Percentiles rank a stretch among this genome's conserved stretches.
These are phyloP conservation scores for Brevimyrus niger DNA, from an alignment of 2,113 vertebrate genomes.

Conservation along the genomic window DNA sequence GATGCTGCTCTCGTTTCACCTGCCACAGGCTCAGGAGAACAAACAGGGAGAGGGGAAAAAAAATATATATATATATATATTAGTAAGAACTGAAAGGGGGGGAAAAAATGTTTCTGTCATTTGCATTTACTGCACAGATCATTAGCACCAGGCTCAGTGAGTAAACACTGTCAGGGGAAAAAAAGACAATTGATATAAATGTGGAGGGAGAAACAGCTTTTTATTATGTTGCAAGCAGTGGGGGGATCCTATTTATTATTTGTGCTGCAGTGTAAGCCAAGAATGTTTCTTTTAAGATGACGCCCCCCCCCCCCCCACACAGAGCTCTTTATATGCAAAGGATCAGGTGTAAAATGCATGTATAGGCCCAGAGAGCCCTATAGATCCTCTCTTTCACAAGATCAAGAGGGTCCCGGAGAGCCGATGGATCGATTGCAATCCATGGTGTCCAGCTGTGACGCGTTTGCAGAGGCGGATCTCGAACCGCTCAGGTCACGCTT, in stretches of 20 bases:
- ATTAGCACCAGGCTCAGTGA: slow-evolving; percentile 21
- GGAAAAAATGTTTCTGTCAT: neutral
- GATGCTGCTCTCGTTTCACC: slow-evolving; percentile 6
- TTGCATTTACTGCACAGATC: slow-evolving; percentile 25
- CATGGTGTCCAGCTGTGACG: neutral
- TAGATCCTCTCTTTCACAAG: neutral
- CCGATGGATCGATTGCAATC: slow-evolving; percentile 27
- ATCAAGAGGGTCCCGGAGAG: slow-evolving; percentile 11
- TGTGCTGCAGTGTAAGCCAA: neutral
- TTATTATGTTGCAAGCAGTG: slow-evolving; percentile 17
- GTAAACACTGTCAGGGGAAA: slow-evolving; percentile 29
- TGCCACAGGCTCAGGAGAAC: neutral
- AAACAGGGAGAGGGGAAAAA: neutral
- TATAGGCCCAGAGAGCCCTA: neutral
- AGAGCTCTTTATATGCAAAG: neutral
- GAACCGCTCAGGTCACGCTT: neutral
- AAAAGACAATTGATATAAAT: slow-evolving; percentile 29
- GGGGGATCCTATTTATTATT: slow-evolving; percentile 29
- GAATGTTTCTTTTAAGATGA: neutral
- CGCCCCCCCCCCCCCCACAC: neutral
- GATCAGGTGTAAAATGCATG: neutral
- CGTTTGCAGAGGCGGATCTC: neutral
- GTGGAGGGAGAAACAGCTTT: slow-evolving; percentile 16
- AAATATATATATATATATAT: neutral
- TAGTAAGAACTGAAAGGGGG: neutral